Percentiles rank a stretch among this genome's conserved stretches.
Conservation (phyloP, 2,113 vertebrate species). For the Etheostoma spectabile region DNA sequence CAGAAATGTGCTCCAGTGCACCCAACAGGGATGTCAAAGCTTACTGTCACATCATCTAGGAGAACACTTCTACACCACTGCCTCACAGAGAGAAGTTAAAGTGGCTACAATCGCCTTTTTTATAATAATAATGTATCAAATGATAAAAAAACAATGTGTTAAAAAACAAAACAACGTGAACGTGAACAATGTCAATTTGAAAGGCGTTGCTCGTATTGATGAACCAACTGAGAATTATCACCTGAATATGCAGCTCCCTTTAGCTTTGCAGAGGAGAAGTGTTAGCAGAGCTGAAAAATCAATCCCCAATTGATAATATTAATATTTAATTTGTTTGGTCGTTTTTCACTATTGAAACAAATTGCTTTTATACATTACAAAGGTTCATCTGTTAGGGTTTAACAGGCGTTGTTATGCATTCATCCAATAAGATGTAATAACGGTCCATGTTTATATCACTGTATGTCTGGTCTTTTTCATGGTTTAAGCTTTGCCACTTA, state of each 20-base stretch:
- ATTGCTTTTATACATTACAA: no score
- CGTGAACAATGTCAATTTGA: no score
- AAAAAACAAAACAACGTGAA: no score
- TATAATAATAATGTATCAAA: neutral
- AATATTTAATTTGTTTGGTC: neutral
- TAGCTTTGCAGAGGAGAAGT: no score
- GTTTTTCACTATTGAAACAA: neutral
- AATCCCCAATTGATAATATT: neutral
- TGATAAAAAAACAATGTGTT: no score
- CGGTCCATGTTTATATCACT: neutral
- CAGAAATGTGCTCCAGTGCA: neutral
- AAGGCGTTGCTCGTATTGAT: neutral
- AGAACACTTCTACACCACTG: neutral
- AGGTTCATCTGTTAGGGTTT: no score
- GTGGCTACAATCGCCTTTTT: neutral
- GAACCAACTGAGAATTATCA: neutral
- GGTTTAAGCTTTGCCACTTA: no score
- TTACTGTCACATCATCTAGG: neutral
- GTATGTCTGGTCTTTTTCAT: no score
- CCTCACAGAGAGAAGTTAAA: neutral
- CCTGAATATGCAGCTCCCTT: no score
- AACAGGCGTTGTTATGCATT: neutral
- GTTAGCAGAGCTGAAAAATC: neutral
- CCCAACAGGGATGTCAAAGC: neutral
- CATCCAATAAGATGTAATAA: neutral